A percentile compares a stretch with the other conserved stretches of the same genome.
Conservation (phyloP, 2,113 vertebrate species). For the Tautogolabrus adspersus region DNA sequence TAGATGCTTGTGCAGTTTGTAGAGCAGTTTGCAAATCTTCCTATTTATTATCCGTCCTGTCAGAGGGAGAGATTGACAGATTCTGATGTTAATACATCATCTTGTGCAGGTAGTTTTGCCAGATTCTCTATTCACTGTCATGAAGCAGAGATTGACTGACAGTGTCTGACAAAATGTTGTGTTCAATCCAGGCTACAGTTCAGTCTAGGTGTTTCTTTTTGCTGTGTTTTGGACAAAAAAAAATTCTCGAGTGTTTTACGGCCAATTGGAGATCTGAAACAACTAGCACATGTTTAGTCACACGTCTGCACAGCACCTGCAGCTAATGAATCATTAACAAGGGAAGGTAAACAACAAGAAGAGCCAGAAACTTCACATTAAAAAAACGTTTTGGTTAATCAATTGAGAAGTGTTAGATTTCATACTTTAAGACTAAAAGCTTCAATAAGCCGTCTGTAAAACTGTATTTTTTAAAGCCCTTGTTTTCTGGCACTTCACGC, state of each 20-base stretch:
- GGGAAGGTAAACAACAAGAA: conserved; percentile 12
- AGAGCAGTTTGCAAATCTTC: conserved; percentile 22
- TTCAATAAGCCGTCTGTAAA: too few relatives aligned
- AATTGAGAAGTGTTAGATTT: not conserved
- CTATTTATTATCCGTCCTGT: conserved; percentile 18
- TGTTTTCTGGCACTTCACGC: not conserved
- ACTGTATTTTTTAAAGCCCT: too few relatives aligned
- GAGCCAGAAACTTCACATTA: not conserved
- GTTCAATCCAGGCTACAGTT: conserved; percentile 17
- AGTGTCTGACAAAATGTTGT: conserved; percentile 31
- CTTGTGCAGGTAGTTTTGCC: conserved; percentile 20
- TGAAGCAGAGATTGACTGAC: conserved; percentile 45
- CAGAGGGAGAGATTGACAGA: conserved; percentile 26
- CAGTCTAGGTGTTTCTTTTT: conserved; percentile 2
- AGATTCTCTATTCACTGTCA: conserved; percentile 7
- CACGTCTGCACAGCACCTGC: conserved; percentile 17
- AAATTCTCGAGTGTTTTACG: not conserved
- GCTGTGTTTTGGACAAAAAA: not conserved
- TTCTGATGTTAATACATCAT: not conserved
- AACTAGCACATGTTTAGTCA: conserved; percentile 6
- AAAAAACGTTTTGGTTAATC: not conserved
- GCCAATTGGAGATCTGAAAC: conserved; percentile 19
- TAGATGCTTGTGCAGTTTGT: conserved; percentile 17
- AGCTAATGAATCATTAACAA: conserved; percentile 27
- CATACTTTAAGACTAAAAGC: not conserved